Evolutionary conservation across 1,140 invertebrate genomes (phyloP).

Genomic region (Holotrichia oblita): DNA sequence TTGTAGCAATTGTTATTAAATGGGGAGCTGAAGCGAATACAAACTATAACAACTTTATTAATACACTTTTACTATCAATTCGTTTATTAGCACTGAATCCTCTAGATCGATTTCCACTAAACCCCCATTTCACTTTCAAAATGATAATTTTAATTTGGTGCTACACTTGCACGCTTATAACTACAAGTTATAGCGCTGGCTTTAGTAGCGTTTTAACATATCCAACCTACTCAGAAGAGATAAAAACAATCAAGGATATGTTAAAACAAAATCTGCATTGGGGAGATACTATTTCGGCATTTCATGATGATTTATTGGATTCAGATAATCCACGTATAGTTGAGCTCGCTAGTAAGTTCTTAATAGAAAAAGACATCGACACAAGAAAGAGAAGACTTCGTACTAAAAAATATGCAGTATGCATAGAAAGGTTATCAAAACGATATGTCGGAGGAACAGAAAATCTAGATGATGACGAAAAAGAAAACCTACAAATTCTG

Average conservation of each 20-base stretch:
- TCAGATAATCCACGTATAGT: not conserved
- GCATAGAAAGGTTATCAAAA: not conserved
- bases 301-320: not conserved
- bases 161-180: not conserved
- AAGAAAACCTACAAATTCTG: not conserved
- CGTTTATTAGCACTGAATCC: not conserved
- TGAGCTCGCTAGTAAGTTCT: not conserved
- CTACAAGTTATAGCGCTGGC: not conserved
- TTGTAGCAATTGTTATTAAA: not conserved
- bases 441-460: not conserved
- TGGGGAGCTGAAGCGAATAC: not conserved
- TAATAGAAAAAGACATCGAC: not conserved
- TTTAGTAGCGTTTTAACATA: slow-evolving; percentile 1
- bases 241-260: slow-evolving; percentile 24
- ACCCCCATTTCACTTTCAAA: not conserved
- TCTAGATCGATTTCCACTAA: not conserved
- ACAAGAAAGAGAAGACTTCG: not conserved
- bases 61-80: not conserved
- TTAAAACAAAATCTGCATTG: not conserved
- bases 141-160: not conserved
- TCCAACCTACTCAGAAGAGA: not conserved
- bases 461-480: not conserved
- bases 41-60: not conserved
- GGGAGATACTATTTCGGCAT: not conserved
- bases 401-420: not conserved